These are phyloP conservation scores for Petrosia ficiformis DNA, from an alignment of 37 sponge, comb jelly and placozoan genomes.

Conservation along the genomic window DNA sequence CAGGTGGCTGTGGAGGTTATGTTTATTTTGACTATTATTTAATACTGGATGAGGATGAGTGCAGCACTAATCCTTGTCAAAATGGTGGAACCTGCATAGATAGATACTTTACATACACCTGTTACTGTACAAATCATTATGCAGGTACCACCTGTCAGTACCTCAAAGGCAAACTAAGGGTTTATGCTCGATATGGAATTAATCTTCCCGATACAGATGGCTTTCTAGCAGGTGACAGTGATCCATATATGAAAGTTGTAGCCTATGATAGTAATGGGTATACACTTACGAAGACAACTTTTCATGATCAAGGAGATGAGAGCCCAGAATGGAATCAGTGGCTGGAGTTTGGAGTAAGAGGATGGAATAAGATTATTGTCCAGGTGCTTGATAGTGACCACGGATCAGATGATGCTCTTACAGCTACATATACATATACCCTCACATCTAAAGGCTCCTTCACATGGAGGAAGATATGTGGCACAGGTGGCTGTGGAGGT, in stretches of 20 bases:
- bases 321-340: conserved; percentile 29
- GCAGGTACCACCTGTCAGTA: conserved; percentile 5
- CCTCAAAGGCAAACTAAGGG: not conserved
- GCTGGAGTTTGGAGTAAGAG: conserved; percentile 10
- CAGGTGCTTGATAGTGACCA: conserved; percentile 17
- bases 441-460: too few relatives aligned
- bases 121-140: not conserved
- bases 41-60: too few relatives aligned
- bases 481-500: not conserved
- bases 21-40: not conserved
- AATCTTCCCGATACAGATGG: conserved; percentile 20
- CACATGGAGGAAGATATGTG: too few relatives aligned
- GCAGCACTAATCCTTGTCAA: too few relatives aligned
- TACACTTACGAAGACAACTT: not conserved
- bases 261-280: conserved; percentile 5
- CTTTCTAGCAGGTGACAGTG: conserved; percentile 7
- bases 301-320: conserved; percentile 8
- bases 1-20: not conserved
- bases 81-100: too few relatives aligned
- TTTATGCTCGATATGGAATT: conserved; percentile 2
- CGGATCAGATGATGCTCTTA: conserved; percentile 1
- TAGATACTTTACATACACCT: too few relatives aligned
- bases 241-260: conserved; percentile 20
- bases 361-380: conserved; percentile 12
- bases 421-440: too few relatives aligned